Percentiles rank a stretch among this genome's conserved stretches.
Conservation (phyloP, 1,140 invertebrate species). For the Caenorhabditis brenneri region DNA sequence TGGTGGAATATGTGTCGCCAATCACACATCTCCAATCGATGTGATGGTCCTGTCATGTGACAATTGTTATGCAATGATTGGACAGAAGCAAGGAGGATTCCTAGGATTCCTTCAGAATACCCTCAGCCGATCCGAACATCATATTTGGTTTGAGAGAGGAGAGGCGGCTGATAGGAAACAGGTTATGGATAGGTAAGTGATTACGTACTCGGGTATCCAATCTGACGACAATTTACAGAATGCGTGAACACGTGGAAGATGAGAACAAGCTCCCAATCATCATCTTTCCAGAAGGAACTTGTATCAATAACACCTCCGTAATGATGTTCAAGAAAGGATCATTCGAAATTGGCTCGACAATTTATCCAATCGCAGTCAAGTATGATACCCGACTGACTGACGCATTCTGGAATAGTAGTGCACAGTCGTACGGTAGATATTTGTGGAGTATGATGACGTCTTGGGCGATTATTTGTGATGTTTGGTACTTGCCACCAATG, state of each 20-base stretch:
- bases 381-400: slow-evolving; percentile 96
- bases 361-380: slow-evolving; percentile 74
- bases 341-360: slow-evolving; percentile 77
- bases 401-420: slow-evolving; percentile 95
- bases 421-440: slow-evolving; percentile 91
- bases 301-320: no score
- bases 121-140: slow-evolving; percentile 86
- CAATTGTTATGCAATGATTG: slow-evolving; percentile 96
- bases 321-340: no score
- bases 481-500: slow-evolving; percentile 98
- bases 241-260: slow-evolving; percentile 81
- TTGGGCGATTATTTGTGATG: no score
- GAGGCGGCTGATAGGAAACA: slow-evolving; percentile 90
- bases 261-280: slow-evolving; percentile 90
- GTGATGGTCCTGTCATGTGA: slow-evolving; percentile 93
- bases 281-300: no score
- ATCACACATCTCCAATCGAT: slow-evolving; percentile 97
- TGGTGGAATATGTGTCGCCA: slow-evolving; percentile 93
- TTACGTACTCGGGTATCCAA: not conserved
- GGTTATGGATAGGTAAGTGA: slow-evolving; percentile 79
- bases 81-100: slow-evolving; percentile 93
- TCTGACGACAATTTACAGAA: not conserved
- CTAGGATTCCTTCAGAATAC: slow-evolving; percentile 90
- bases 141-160: slow-evolving; percentile 97
- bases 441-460: slow-evolving; percentile 95